Evolutionary conservation across 2,113 vertebrate species (phyloP).

Genomic region (Hypomesus transpacificus): DNA sequence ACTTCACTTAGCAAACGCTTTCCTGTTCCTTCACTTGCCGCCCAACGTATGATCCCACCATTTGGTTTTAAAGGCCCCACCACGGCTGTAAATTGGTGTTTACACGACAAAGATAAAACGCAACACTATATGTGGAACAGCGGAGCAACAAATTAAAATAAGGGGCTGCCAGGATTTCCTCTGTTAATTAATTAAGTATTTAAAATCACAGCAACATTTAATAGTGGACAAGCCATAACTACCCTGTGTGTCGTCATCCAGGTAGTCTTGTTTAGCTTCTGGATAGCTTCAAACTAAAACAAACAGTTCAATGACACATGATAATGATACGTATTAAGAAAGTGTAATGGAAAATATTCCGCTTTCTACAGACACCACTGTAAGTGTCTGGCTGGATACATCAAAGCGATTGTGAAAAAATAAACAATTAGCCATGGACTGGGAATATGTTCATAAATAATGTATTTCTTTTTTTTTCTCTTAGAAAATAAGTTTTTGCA

Average conservation of each 20-base stretch:
- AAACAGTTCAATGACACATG: conserved; percentile 63
- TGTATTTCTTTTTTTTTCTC: conserved; percentile 73
- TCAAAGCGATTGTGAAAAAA: conserved; percentile 80
- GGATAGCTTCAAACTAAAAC: conserved; percentile 55
- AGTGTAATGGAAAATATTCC: conserved; percentile 69
- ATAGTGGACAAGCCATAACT: too few species aligned
- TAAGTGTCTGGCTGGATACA: conserved; percentile 73
- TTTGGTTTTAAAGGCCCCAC: conserved; percentile 45
- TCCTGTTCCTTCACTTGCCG: conserved; percentile 36
- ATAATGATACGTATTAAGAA: conserved; percentile 70
- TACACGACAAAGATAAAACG: conserved; percentile 31
- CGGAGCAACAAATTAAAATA: too few species aligned
- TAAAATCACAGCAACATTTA: neutral
- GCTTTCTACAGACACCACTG: conserved; percentile 63
- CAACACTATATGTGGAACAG: neutral
- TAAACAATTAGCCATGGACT: conserved; percentile 80
- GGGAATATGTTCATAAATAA: conserved; percentile 83
- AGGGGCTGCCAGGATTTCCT: neutral
- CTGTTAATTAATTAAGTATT: neutral
- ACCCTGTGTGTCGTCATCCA: neutral
- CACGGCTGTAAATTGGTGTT: conserved; percentile 25
- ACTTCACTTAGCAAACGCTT: conserved; percentile 33
- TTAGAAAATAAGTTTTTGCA: conserved; percentile 75
- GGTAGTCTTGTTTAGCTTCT: conserved; percentile 40
- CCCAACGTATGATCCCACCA: conserved; percentile 29